Base-by-base conservation (phyloP, 2,113 vertebrate genomes). In the Anseranas semipalmata region DNA sequence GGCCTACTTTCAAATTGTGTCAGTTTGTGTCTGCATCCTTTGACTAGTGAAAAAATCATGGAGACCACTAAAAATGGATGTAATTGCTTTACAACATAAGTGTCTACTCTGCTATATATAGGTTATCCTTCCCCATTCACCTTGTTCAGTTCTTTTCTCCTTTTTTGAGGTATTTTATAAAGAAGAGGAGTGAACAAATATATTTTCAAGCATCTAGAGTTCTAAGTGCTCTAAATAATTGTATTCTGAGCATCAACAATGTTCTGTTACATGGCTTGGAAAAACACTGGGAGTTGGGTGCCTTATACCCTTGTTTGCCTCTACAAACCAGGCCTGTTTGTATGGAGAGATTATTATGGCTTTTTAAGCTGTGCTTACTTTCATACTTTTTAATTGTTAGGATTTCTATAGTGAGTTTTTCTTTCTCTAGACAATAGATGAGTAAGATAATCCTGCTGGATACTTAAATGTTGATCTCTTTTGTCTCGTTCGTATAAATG, bases 391-490 rank as follows among this genome's bases (percentile, higher is more conserved):
- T 93, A 35, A 71, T 77, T 75, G 10, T 78, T 14, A 33, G 19
- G 8, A 72, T 82, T 95, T 84, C 58, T 87, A 8, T 41, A n/a
- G 46, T 55, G 60, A 81, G 3, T 37, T 79, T 43, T 63, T 81
- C 18, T 81, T 90, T 78, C 62, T 48, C 7, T 6, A 68, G 24
- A 65, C 20, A 60, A 81, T 72, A 68, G 43, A 77, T 60, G 76
- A 81, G 46, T 65, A 95, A 73, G 53, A 16, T 81, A 93, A 92
- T 90, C 65, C 73, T 63, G 39, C 37, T 60, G 33, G 66, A 22
- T 94, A 89, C 87, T 95, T 86, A 59, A 91, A 85, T 87, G 86
- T 80, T 65, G 5, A 78, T 92, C 80, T 81, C 77, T 89, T 89
- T 87, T 73, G 21, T 93, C 56, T 93, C 53, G 60, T 90, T 87